Conservation (phyloP, 2,888 invertebrate species). For the Caenorhabditis sp. region DNA sequence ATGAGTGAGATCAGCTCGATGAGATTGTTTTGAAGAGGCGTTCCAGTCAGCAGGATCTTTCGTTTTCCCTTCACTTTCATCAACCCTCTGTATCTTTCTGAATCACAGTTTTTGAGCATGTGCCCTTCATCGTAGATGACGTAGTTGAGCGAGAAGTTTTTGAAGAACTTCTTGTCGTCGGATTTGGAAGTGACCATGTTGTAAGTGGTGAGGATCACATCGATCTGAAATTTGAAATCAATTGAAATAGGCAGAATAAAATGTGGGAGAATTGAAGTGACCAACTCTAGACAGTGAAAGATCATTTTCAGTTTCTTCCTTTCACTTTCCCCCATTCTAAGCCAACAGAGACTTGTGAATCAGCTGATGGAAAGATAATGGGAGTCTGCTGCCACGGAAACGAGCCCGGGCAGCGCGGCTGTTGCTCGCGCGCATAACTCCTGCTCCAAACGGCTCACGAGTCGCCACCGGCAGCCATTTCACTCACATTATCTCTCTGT, state of each 20-base stretch:
- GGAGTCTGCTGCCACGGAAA: constrained; percentile 21
- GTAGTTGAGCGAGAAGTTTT: constrained; percentile 86
- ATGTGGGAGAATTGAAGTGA: no score
- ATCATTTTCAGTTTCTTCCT: not conserved
- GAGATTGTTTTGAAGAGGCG: constrained; percentile 95
- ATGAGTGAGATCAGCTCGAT: constrained; percentile 92
- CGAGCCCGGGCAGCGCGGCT: not conserved
- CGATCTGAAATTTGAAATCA: no score
- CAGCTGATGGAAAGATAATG: constrained; percentile 56
- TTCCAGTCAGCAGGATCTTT: constrained; percentile 92
- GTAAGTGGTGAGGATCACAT: constrained; percentile 79
- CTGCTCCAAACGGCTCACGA: constrained; percentile 1
- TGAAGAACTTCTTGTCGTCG: constrained; percentile 91
- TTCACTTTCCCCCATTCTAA: constrained; percentile 50
- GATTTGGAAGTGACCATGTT: constrained; percentile 89
- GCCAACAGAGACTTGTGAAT: constrained; percentile 37
- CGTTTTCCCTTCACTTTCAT: constrained; percentile 84
- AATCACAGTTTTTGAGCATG: constrained; percentile 97
- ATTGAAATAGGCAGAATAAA: no score
- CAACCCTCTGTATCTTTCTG: constrained; percentile 83
- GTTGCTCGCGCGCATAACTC: not conserved
- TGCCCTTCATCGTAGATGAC: constrained; percentile 94
- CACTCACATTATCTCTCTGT: constrained; percentile 58
- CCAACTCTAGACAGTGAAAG: constrained; percentile 88
- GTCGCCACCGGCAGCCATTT: not conserved